These are phyloP conservation scores for Sternarchorhynchus goeldii DNA, from an alignment of 2,797 vertebrate genomes.

Conservation along the genomic window DNA sequence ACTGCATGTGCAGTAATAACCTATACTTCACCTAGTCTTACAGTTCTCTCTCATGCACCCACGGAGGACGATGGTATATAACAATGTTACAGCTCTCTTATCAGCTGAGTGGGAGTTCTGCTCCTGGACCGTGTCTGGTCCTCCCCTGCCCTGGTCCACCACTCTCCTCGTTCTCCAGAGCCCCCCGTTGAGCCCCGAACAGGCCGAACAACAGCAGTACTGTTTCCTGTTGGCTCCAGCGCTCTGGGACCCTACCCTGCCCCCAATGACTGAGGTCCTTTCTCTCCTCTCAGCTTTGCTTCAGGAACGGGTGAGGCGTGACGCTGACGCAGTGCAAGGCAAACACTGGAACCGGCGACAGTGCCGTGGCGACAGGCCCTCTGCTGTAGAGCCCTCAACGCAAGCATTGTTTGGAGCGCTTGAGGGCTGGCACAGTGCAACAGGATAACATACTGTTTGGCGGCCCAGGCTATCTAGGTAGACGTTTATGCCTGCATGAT, in stretches of 20 bases:
- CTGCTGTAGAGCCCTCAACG: conserved; percentile 51
- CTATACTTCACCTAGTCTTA: too few relatives aligned
- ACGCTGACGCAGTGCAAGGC: conserved; percentile 63
- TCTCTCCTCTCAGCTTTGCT: conserved; percentile 38
- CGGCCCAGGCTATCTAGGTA: conserved; percentile 23
- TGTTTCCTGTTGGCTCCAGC: conserved; percentile 50
- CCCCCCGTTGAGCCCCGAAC: conserved; percentile 37
- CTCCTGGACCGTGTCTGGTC: conserved; percentile 43
- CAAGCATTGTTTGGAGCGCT: conserved; percentile 51
- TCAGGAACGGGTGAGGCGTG: conserved; percentile 38
- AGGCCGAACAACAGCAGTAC: conserved; percentile 52
- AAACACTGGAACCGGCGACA: conserved; percentile 58
- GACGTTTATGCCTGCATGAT: not conserved
- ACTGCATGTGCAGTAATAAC: too few relatives aligned
- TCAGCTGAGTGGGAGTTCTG: conserved; percentile 40
- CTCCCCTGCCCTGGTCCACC: conserved; percentile 13
- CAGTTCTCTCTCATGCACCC: not conserved
- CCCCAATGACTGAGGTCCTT: conserved; percentile 49
- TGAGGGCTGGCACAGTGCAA: conserved; percentile 27
- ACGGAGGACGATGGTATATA: conserved; percentile 1
- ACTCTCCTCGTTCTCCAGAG: conserved; percentile 36
- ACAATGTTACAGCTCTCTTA: conserved; percentile 31
- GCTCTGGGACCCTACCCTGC: conserved; percentile 38
- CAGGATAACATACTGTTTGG: conserved; percentile 32
- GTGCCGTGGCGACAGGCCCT: conserved; percentile 53